Conservation (phyloP, 2,888 invertebrate genomes). For the Hydrotaea diabolus region DNA sequence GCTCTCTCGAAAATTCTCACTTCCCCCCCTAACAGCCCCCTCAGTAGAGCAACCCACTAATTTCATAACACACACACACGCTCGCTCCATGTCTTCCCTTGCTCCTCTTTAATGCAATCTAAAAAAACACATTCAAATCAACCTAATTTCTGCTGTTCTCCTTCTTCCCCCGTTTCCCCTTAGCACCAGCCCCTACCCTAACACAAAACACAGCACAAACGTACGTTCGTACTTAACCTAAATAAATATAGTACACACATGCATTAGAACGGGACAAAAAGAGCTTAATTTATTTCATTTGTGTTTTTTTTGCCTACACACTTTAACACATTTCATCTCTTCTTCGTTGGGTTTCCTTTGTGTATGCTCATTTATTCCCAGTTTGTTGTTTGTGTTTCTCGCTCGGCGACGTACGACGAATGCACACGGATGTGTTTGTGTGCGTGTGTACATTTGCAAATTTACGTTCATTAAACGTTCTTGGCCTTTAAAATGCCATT, state of each 20-base stretch:
- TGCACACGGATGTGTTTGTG: too few relatives aligned
- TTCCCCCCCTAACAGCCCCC: not conserved
- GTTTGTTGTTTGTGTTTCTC: conserved; percentile 7
- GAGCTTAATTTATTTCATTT: conserved; percentile 36
- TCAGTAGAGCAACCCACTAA: not conserved
- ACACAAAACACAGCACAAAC: conserved; percentile 44
- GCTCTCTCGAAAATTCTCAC: not conserved
- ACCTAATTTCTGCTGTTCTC: not conserved
- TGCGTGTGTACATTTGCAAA: conserved; percentile 9
- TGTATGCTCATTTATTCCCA: conserved; percentile 47
- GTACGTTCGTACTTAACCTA: conserved; percentile 30
- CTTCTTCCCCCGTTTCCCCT: not conserved
- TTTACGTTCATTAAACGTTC: conserved; percentile 69
- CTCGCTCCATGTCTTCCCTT: not conserved
- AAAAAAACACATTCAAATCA: not conserved
- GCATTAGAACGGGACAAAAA: conserved; percentile 65
- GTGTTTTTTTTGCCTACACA: not conserved
- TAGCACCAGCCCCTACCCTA: not conserved
- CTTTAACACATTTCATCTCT: not conserved
- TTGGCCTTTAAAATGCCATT: conserved; percentile 79
- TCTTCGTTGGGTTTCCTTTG: not conserved
- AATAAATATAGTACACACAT: conserved; percentile 40
- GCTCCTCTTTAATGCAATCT: too few relatives aligned
- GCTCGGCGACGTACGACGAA: too few relatives aligned
- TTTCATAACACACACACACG: conserved; percentile 1